A percentile compares a stretch with the other conserved stretches of the same genome.
Evolutionary conservation across 2,797 vertebrate species (phyloP).

Genomic region (Coregonus ussuriensis): DNA sequence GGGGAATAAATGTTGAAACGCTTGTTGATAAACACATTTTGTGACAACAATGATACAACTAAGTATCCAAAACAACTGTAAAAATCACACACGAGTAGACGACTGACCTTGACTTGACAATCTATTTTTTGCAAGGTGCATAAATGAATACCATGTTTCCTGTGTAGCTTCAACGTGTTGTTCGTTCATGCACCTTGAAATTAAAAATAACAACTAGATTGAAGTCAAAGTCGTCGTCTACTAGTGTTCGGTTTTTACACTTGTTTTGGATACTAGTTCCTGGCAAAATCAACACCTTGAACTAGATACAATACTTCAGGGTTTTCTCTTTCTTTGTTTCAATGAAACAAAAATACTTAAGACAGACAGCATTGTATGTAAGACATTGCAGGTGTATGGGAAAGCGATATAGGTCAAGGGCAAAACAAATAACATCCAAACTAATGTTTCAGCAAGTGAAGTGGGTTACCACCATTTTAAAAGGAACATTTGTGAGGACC

Average conservation of each 20-base stretch:
- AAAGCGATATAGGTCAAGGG: slow-evolving; percentile 62
- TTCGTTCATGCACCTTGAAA: not conserved
- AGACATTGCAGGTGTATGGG: slow-evolving; percentile 9
- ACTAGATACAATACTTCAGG: not conserved
- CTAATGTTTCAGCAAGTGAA: slow-evolving; percentile 40
- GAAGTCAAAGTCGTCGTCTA: not conserved
- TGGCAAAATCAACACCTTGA: not conserved
- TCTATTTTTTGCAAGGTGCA: too few relatives aligned
- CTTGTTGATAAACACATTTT: not conserved
- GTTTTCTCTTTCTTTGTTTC: not conserved
- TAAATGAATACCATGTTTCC: too few relatives aligned
- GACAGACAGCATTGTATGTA: slow-evolving; percentile 56
- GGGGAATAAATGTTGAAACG: not conserved
- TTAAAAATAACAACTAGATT: not conserved
- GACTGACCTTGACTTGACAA: too few relatives aligned
- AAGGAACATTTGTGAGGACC: slow-evolving; percentile 64
- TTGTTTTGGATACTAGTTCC: not conserved
- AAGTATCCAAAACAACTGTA: not conserved
- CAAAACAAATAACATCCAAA: slow-evolving; percentile 54
- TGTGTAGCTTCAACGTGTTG: too few relatives aligned
- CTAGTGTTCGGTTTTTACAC: not conserved
- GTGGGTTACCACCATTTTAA: slow-evolving; percentile 46
- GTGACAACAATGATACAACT: not conserved
- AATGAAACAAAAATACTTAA: slow-evolving; percentile 15
- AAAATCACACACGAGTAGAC: not conserved